Conservation (phyloP, 2,888 invertebrate species). For the Lasioglossum oenotherae region DNA sequence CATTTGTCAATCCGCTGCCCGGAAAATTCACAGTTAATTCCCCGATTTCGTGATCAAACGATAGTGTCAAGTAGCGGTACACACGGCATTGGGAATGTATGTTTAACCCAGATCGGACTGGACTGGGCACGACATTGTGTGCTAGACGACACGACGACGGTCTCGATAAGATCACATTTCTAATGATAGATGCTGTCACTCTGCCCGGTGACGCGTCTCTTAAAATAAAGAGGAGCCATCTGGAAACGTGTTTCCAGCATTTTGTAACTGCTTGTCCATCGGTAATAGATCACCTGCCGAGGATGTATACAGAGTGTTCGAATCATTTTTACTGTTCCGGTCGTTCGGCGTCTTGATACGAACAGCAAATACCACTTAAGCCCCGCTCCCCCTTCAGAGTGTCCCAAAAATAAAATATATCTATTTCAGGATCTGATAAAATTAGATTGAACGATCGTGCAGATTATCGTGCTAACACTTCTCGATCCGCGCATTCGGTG, state of each 20-base stretch:
- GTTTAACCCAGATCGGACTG: constrained; percentile 53
- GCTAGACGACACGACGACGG: constrained; percentile 12
- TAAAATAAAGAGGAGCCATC: constrained; percentile 7
- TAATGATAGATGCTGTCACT: constrained; percentile 41
- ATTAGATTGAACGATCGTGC: too few relatives aligned
- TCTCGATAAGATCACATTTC: constrained; percentile 39
- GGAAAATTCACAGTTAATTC: constrained; percentile 27
- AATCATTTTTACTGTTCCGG: background rate
- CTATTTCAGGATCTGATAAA: too few relatives aligned
- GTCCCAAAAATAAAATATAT: too few relatives aligned
- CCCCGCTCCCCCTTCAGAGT: background rate
- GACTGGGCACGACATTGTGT: constrained; percentile 25
- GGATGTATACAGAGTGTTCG: background rate
- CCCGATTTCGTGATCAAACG: constrained; percentile 26
- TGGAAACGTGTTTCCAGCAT: background rate
- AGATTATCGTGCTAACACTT: background rate
- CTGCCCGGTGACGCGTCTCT: constrained; percentile 26
- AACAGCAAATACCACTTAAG: background rate
- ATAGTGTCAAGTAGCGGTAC: constrained; percentile 48
- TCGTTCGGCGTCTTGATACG: background rate
- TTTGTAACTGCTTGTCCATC: background rate
- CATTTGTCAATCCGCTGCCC: constrained; percentile 15
- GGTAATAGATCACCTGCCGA: background rate
- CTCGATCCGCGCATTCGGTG: background rate
- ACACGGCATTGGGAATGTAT: constrained; percentile 28